A percentile compares a stretch with the other conserved stretches of the same genome.
Conservation (phyloP, 2,797 vertebrate genomes). For the Potorous gilbertii region DNA sequence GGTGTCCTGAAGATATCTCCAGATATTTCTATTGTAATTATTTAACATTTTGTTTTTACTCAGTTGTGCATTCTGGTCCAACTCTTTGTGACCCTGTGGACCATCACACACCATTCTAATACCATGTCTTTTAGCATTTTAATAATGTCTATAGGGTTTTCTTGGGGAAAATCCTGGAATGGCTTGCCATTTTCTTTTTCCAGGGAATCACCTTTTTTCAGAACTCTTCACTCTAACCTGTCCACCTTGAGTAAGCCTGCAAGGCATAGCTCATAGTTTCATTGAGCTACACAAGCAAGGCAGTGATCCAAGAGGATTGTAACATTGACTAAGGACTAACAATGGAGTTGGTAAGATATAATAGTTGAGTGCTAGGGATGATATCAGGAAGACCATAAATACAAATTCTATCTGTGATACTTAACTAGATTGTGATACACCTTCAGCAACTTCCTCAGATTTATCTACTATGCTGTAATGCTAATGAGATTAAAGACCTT, state of each 20-base stretch:
- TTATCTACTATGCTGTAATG: neutral
- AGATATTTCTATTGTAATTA: neutral
- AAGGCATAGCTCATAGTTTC: neutral
- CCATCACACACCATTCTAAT: neutral
- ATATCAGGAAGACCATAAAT: neutral
- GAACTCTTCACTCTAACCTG: neutral
- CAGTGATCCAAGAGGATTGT: neutral
- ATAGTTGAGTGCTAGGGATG: neutral
- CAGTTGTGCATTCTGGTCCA: neutral
- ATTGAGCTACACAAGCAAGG: neutral
- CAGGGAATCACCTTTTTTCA: neutral
- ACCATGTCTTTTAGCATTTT: neutral
- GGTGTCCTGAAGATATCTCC: neutral
- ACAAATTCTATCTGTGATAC: neutral
- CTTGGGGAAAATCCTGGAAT: neutral
- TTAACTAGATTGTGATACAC: neutral
- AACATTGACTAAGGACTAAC: neutral
- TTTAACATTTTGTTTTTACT: neutral
- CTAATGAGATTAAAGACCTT: too few species aligned
- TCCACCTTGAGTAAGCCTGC: neutral
- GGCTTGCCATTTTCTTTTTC: neutral
- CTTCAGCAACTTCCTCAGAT: neutral
- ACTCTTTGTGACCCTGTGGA: neutral
- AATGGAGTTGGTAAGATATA: neutral
- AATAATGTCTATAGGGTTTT: neutral